A percentile compares a stretch with the other conserved stretches of the same genome.
Conservation (phyloP, 2,888 invertebrate genomes). For the Ectropis crepuscularia region DNA sequence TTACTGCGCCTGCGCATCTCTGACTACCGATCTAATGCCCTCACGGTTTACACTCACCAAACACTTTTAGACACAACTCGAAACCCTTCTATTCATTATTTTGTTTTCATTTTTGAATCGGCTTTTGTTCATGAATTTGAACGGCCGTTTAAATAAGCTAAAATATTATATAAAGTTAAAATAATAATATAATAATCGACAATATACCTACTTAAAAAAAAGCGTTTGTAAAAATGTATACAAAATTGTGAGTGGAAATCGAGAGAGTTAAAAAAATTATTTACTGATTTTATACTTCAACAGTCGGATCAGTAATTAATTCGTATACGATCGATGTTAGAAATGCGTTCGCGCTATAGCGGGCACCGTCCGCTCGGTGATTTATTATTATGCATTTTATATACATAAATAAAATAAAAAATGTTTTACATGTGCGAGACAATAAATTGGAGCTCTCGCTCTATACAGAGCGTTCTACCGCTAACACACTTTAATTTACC, state of each 20-base stretch:
- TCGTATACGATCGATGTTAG: neutral
- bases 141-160: too few species aligned
- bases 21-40: neutral
- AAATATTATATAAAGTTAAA: too few species aligned
- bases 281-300: neutral
- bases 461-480: conserved; percentile 48
- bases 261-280: too few species aligned
- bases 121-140: too few species aligned
- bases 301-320: neutral
- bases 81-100: too few species aligned
- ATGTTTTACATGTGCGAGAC: conserved; percentile 76
- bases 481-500: conserved; percentile 54
- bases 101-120: too few species aligned
- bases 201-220: too few species aligned
- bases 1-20: conserved; percentile 35
- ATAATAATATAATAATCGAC: too few species aligned
- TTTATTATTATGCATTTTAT: conserved; percentile 62
- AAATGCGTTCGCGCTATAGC: neutral
- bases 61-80: neutral
- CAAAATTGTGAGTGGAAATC: too few species aligned
- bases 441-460: conserved; percentile 73
- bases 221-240: too few species aligned
- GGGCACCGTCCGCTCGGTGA: conserved; percentile 47
- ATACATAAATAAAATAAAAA: conserved; percentile 30
- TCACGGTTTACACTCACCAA: neutral